Evolutionary conservation across 2,888 invertebrate species (phyloP).

Genomic region (Podotricha telesiphe): DNA sequence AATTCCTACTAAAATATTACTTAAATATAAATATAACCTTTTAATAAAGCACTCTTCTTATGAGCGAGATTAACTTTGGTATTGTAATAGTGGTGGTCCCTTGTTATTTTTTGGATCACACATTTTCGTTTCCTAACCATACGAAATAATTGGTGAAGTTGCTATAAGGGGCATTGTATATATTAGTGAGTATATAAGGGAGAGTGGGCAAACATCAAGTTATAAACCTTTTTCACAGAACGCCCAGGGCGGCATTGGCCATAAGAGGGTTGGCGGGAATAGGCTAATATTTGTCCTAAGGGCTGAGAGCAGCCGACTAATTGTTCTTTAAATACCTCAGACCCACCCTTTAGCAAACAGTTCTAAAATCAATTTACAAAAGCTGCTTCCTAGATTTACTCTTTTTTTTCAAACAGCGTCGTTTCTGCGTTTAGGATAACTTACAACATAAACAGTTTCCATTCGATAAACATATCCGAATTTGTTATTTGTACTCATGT

Average conservation of each 20-base stretch:
- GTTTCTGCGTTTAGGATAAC: conserved; percentile 54
- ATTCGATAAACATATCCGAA: conserved; percentile 54
- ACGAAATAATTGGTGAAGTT: conserved; percentile 53
- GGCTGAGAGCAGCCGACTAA: conserved; percentile 80
- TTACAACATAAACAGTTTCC: conserved; percentile 66
- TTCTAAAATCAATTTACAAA: conserved; percentile 77
- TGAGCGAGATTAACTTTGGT: conserved; percentile 11
- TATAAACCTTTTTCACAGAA: conserved; percentile 71
- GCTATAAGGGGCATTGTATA: conserved; percentile 64
- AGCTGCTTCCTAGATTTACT: conserved; percentile 63
- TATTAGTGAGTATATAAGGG: conserved; percentile 67
- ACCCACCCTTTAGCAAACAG: conserved; percentile 76
- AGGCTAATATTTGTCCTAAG: conserved; percentile 78
- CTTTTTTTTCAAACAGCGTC: conserved; percentile 51
- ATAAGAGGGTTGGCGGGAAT: conserved; percentile 80
- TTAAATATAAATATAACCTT: conserved; percentile 49
- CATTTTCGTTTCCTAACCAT: conserved; percentile 37
- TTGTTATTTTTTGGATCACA: conserved; percentile 33
- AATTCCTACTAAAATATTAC: not conserved
- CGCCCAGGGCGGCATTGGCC: conserved; percentile 71
- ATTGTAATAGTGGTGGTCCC: conserved; percentile 7
- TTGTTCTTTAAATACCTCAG: conserved; percentile 81
- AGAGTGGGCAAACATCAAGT: conserved; percentile 73
- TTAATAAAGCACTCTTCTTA: not conserved
- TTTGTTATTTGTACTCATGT: conserved; percentile 1